phyloP scores from a whole-genome alignment of 1,140 invertebrate genomes.

The Cylas formicarius region DNA sequence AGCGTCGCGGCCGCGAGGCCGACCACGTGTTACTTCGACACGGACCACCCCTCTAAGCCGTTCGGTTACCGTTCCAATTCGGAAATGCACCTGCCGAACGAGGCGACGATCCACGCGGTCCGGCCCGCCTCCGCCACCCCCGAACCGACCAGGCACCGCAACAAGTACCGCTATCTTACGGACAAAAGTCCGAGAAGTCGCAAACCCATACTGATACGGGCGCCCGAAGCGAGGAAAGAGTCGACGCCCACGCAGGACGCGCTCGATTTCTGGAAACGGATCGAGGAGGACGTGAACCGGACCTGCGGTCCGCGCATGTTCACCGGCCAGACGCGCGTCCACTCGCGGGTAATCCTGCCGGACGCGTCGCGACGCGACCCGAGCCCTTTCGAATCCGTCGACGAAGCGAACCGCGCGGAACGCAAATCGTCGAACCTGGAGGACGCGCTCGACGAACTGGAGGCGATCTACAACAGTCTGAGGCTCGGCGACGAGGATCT shows the following conservation, averaged over 20 bases:
- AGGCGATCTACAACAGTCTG: constrained; percentile 81
- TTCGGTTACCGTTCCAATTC: constrained; percentile 45
- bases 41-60: constrained; percentile 15
- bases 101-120: constrained; percentile 34
- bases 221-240: constrained; percentile 18
- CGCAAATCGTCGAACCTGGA: constrained; percentile 65
- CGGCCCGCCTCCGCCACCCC: constrained; percentile 52
- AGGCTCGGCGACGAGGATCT: constrained; percentile 74
- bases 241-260: constrained; percentile 36
- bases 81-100: constrained; percentile 46
- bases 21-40: constrained; percentile 48
- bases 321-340: constrained; percentile 36
- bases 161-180: constrained; percentile 50
- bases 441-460: constrained; percentile 78
- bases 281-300: constrained; percentile 46
- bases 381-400: constrained; percentile 31
- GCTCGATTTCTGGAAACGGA: constrained; percentile 56
- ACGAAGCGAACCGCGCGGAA: constrained; percentile 3
- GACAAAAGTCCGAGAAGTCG: constrained; percentile 59
- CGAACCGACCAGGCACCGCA: constrained; percentile 36
- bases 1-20: constrained; percentile 47
- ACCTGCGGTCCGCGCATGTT: constrained; percentile 35
- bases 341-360: constrained; percentile 36
- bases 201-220: constrained; percentile 49
- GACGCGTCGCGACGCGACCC: constrained; percentile 10